Evolutionary conservation across 1,140 invertebrate species (phyloP), one percentile per base, ranked within the genome.

Genomic region (Olivierus martensii): DNA sequence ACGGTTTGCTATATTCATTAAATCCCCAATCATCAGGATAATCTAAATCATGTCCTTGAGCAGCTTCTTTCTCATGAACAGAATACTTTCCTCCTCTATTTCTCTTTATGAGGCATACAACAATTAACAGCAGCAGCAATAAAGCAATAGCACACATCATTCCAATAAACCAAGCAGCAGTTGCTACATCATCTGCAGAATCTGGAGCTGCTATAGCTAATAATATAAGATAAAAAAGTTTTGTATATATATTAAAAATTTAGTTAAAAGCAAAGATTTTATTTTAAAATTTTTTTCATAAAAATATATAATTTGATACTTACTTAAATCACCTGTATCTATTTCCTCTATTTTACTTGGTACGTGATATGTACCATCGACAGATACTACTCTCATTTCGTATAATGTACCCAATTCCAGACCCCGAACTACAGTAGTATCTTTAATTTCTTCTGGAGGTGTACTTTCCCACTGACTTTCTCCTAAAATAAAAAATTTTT

Each of bases 141-240:
- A 97, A 83, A 34, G 89, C 85, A 58, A 97, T 83, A 11, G 92
- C 89, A 61, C 96, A 69, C 80, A 98, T 88, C 80, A 98, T 90
- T 53, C 79, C 87, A 67, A 96, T 92, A 66, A 96, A 93, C 91
- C 91, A 96, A 17, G 87, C 53, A 14, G 49, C 57, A 22, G 57
- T 52, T 18, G 53, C 50, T 10, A 58, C 50, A 47, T 52, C 52
- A 39, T 58, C 52, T 2, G 57, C 42, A 1, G 49, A 49, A 36
- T 54, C 51, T 22, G 57, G 46, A 42, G 52, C 57, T 15, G 55
- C 48, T 7, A 57, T 17, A 35, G 51, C 55, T 57, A 38, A 38
- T 44, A n/a, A n/a, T n/a, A 34, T 10, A 44, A 44, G 15, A 18
- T 7, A n/a, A 50, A 38, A 52, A n/a, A 52, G 28, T 28, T n/a